Evolutionary conservation across 2,113 vertebrate species (phyloP).

Genomic region (Tapirus terrestris): DNA sequence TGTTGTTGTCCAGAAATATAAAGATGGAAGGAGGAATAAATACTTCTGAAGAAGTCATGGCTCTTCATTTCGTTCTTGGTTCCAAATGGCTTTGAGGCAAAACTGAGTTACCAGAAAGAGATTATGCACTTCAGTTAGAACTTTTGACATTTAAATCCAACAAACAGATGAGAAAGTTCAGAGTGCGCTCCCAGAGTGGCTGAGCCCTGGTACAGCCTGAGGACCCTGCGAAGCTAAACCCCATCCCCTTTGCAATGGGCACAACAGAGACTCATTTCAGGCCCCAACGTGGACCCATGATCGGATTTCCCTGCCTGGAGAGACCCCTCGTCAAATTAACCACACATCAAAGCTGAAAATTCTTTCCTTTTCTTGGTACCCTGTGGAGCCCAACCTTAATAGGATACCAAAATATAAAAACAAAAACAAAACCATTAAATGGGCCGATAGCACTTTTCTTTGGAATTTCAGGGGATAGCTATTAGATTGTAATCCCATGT

Average conservation of each 20-base stretch:
- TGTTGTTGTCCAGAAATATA: neutral
- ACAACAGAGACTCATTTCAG: neutral
- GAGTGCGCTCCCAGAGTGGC: neutral
- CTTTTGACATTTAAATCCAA: slow-evolving; percentile 2
- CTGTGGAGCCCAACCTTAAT: neutral
- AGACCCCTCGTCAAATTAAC: neutral
- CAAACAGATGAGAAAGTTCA: neutral
- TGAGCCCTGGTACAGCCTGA: neutral
- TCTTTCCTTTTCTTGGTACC: neutral
- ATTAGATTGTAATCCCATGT: neutral
- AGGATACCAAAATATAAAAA: neutral
- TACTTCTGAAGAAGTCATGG: neutral
- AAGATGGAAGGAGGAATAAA: neutral
- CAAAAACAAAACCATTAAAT: neutral
- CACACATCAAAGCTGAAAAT: neutral
- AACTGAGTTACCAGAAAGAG: neutral
- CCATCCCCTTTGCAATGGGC: neutral
- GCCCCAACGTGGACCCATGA: neutral
- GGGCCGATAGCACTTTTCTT: neutral
- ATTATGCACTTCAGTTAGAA: neutral
- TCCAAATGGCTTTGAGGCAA: neutral
- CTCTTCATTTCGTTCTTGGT: neutral
- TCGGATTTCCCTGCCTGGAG: neutral
- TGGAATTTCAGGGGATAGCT: neutral
- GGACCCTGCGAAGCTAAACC: neutral